Percentiles rank a stretch among this genome's conserved stretches.
Conservation (phyloP, 1,140 invertebrate genomes). For the Aphelenchoides besseyi region DNA sequence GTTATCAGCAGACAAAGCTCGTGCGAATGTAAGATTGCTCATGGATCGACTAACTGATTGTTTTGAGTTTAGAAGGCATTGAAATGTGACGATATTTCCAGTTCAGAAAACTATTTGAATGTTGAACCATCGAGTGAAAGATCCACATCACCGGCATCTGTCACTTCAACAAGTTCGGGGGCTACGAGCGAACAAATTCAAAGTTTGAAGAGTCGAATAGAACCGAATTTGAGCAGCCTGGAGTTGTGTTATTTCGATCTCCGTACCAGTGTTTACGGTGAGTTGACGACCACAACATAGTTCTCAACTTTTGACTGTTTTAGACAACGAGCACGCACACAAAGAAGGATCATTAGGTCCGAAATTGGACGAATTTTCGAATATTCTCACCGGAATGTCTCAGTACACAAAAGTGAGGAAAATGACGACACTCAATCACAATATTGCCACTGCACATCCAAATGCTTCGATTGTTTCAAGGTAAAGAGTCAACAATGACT, state of each 20-base stretch:
- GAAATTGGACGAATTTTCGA: conserved; percentile 76
- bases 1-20: conserved; percentile 68
- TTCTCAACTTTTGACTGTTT: conserved; percentile 10
- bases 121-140: too few species aligned
- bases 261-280: not conserved
- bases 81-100: not conserved
- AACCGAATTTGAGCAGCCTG: conserved; percentile 36
- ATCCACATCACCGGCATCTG: too few species aligned
- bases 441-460: conserved; percentile 71
- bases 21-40: conserved; percentile 67
- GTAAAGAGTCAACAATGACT: conserved; percentile 46
- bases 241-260: conserved; percentile 42
- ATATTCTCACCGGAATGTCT: conserved; percentile 83
- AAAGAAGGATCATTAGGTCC: conserved; percentile 3
- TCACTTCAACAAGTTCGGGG: conserved; percentile 42
- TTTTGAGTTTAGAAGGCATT: not conserved
- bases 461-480: conserved; percentile 85
- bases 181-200: not conserved
- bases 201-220: conserved; percentile 47
- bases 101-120: too few species aligned
- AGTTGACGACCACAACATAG: conserved; percentile 9
- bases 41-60: not conserved
- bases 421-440: conserved; percentile 83
- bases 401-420: conserved; percentile 75
- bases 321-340: not conserved